Evolutionary conservation across 1,140 invertebrate species (phyloP), one percentile per base, ranked within the genome.

Genomic region (Philopotamus ludificatus): DNA sequence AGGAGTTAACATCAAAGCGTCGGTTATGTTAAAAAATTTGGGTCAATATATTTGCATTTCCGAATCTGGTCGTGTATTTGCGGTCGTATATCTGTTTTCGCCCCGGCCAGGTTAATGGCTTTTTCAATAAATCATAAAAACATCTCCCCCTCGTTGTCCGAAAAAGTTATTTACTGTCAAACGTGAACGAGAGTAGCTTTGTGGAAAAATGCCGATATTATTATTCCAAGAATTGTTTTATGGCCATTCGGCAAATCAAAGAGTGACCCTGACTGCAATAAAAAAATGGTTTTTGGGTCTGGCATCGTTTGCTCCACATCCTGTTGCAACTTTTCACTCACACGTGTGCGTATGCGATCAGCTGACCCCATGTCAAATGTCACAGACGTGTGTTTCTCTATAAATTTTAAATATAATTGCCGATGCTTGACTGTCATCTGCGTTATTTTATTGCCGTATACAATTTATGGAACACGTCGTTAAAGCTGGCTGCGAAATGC

Each of bases 201-300:
- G 44, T 47, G 18, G 44, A 7, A 3, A 47, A 47, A 12, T n/a
- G 44, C 44, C 44, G 44, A 16, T 47, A 16, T 4, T 47, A 16
- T 47, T 47, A 15, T 47, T 47, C 44, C 18, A 47, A 47, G 44
- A 47, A 47, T 47, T 47, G 44, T 47, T 47, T 47, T 47, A 47
- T 47, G 44, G 44, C 44, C 18, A 9, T 47, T 7, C 44, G 44
- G 44, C 44, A 47, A 47, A 47, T 47, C 44, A 47, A 47, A 47
- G 44, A 8, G 4, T 47, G 44, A 47, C 44, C 44, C 44, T 9
- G 18, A 47, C 4, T 4, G 28, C 12, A 34, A 34, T 47, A 16
- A 47, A 47, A 47, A 47, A 47, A 47, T 15, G 10, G 4, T 9
- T 8, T 47, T 16, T 47, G 8, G 8, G 44, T 16, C 10, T 47